Conservation (phyloP, 2,113 vertebrate genomes). For the Sebastes fasciatus region DNA sequence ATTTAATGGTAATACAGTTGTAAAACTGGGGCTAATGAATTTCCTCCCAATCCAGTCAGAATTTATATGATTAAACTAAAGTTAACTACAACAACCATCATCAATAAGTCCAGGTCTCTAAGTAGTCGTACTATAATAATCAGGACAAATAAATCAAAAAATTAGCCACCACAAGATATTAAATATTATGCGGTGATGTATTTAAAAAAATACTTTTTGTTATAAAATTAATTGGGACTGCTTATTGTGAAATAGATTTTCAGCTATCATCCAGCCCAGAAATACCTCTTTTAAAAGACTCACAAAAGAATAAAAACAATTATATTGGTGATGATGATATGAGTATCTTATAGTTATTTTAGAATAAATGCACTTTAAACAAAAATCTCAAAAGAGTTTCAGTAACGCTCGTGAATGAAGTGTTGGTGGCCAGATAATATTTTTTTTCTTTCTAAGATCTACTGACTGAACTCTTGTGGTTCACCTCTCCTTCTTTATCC, state of each 20-base stretch:
- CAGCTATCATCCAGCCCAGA: too few relatives aligned
- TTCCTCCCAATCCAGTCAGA: neutral
- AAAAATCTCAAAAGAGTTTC: constrained; percentile 15
- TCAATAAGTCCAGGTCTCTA: neutral
- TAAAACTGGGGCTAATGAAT: neutral
- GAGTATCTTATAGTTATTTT: constrained; percentile 23
- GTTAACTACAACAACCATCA: neutral
- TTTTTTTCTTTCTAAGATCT: constrained; percentile 53
- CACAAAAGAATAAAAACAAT: constrained; percentile 11
- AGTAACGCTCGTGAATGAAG: constrained; percentile 41
- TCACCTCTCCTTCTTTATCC: constrained; percentile 78
- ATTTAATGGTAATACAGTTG: neutral
- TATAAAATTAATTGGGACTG: neutral
- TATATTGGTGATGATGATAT: constrained; percentile 12
- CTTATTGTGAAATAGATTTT: neutral
- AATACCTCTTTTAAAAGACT: neutral
- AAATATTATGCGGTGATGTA: neutral
- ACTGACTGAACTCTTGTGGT: constrained; percentile 82
- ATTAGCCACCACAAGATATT: neutral
- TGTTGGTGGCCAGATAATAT: constrained; percentile 33
- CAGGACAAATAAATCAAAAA: neutral
- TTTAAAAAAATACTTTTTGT: neutral
- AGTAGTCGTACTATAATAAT: neutral
- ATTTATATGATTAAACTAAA: neutral
- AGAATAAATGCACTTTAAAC: constrained; percentile 27